A percentile compares a stretch with the other conserved stretches of the same genome.
These are phyloP conservation scores for Meiosimyza decipiens DNA, from an alignment of 2,888 invertebrate genomes.

Conservation along the genomic window DNA sequence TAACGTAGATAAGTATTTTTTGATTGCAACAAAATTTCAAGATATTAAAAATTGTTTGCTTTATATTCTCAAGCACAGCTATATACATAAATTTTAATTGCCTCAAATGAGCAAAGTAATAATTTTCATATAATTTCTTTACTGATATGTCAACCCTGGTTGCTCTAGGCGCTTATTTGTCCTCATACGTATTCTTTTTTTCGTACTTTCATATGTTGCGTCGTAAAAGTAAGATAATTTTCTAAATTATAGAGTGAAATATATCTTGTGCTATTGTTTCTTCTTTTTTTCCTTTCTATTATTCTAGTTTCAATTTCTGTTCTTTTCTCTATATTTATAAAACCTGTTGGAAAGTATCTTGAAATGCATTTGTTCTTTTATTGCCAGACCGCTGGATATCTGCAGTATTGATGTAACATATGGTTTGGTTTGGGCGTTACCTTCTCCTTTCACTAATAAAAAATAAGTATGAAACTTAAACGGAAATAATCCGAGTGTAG, in stretches of 20 bases:
- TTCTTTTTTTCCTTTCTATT: constrained; percentile 2
- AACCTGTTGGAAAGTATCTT: constrained; percentile 23
- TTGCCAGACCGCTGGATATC: background rate
- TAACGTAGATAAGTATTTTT: no score
- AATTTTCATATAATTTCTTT: no score
- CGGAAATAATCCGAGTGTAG: no score
- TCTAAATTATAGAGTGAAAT: constrained; percentile 24
- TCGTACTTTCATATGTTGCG: background rate
- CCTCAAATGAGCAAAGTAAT: no score
- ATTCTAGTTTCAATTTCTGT: background rate
- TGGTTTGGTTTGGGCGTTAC: background rate
- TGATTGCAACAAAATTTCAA: no score
- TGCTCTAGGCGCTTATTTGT: background rate
- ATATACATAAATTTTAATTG: no score
- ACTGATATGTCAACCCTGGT: background rate
- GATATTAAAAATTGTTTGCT: no score
- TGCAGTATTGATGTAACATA: background rate
- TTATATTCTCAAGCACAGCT: no score
- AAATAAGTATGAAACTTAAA: background rate
- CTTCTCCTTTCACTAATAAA: background rate
- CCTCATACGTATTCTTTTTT: background rate
- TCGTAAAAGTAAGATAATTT: constrained; percentile 1
- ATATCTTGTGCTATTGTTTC: constrained; percentile 7
- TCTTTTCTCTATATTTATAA: constrained; percentile 1
- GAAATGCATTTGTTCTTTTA: background rate